Base-by-base conservation (phyloP, 2,888 invertebrate genomes). In the Leuctra nigra region DNA sequence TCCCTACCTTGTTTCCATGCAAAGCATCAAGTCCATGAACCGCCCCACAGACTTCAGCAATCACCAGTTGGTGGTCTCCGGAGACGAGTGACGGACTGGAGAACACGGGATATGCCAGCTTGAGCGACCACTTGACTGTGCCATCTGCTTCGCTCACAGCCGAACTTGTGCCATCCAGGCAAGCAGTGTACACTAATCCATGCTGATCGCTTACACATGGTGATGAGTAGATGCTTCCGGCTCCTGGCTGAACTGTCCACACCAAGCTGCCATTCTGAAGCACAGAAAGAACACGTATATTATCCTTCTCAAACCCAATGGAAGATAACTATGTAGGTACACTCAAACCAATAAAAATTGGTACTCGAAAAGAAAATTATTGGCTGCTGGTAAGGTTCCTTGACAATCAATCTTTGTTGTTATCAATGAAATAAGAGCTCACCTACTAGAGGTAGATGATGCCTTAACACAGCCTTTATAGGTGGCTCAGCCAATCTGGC, bases 21-120 rank as follows among this genome's bases (percentile, higher is more conserved):
- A 72, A 69, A 44, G 72, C 72, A 55, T 76, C 73, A 53, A 80
- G 67, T 66, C 77, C 79, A 64, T 78, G 77, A 54, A 85, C 68
- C 41, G 69, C 70, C 3, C 84, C 84, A 61, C 68, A 70, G 24
- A 81, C 80, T 68, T 77, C 78, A 22, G 76, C 74, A 65, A 79
- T 78, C 14, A 81, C 70, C 22, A 80, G 73, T 24, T 36, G 53
- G 14, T 23, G 20, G 14, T 46, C 57, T 11, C 50, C 69, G 68
- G 38, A 65, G 61, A 52, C 68, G 69, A 24, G 64, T 62, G 63
- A 73, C 0, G 84, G 83, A 7, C 78, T 77, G 0, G 83, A 80
- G 68, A 89, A 86, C 22, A 88, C 71, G 0, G 90, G 83, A 64
- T 79, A 78, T 54, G 67, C 67, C 2, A 82, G 70, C 55, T 77